Evolutionary conservation across 2,113 vertebrate species (phyloP).

Genomic region (Gallinago media): DNA sequence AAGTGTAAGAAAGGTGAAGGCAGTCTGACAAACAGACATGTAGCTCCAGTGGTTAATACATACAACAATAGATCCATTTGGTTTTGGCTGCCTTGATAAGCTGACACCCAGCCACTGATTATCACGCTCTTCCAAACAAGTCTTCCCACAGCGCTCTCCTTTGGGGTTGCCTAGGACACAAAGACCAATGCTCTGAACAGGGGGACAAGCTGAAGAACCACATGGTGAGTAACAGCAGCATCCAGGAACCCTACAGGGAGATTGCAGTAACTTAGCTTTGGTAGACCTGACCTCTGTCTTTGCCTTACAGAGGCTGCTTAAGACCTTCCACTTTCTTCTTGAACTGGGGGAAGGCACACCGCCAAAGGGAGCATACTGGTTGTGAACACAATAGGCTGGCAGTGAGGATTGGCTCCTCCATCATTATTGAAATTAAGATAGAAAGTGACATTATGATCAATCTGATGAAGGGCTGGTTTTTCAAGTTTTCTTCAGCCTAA

Average conservation of each 20-base stretch:
- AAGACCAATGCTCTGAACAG: not conserved
- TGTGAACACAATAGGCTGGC: not conserved
- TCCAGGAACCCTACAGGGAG: not conserved
- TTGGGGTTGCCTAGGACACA: slow-evolving; percentile 73
- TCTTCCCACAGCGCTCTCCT: slow-evolving; percentile 85
- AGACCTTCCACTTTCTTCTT: not conserved
- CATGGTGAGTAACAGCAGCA: not conserved
- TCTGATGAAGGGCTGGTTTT: not conserved
- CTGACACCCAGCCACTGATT: slow-evolving; percentile 97
- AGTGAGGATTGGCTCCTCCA: not conserved
- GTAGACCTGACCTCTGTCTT: not conserved
- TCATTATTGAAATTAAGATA: not conserved
- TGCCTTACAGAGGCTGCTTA: not conserved
- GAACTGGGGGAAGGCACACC: not conserved
- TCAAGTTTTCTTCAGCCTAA: not conserved
- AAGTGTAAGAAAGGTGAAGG: not conserved
- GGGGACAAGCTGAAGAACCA: not conserved
- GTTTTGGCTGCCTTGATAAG: slow-evolving; percentile 86
- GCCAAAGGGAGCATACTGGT: not conserved
- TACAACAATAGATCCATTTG: slow-evolving; percentile 88
- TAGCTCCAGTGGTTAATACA: slow-evolving; percentile 14
- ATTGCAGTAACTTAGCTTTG: not conserved
- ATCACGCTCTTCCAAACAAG: slow-evolving; percentile 87
- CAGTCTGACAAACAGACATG: not conserved
- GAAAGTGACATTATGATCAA: not conserved